These are phyloP conservation scores for Sterrhoptilus dennistouni DNA, from an alignment of 2,113 vertebrate species.

Conservation along the genomic window DNA sequence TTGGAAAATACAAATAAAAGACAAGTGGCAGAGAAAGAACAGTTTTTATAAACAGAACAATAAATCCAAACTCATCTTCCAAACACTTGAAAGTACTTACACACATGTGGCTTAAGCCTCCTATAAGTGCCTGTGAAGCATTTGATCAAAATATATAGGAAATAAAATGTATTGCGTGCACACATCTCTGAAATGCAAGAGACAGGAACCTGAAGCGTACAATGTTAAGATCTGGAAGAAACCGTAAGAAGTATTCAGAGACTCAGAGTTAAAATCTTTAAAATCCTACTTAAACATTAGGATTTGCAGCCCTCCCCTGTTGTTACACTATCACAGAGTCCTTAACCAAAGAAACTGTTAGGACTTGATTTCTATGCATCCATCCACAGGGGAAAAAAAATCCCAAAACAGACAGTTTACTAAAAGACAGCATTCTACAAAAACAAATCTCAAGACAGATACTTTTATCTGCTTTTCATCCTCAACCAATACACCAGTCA, in stretches of 20 bases:
- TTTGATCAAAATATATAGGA: background rate
- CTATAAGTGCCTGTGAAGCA: background rate
- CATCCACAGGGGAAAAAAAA: background rate
- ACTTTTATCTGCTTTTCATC: background rate
- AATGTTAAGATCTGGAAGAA: background rate
- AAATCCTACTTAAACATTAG: background rate
- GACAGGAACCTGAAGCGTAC: background rate
- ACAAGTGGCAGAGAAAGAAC: background rate
- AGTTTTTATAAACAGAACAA: background rate
- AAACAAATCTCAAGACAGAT: background rate
- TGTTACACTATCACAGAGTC: background rate
- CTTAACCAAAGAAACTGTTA: background rate
- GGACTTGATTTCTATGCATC: background rate
- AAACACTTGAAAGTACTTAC: background rate
- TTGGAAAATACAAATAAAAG: background rate
- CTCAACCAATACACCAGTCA: background rate
- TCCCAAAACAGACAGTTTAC: background rate
- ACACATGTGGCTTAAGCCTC: background rate
- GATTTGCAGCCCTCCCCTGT: background rate
- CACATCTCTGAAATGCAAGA: background rate
- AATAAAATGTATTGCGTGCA: background rate
- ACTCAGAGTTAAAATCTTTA: background rate
- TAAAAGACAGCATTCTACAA: background rate
- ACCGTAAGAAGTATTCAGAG: background rate
- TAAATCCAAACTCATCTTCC: background rate